phyloP scores from a whole-genome alignment of 2,888 invertebrate species.

The Halictus quadricinctus region DNA sequence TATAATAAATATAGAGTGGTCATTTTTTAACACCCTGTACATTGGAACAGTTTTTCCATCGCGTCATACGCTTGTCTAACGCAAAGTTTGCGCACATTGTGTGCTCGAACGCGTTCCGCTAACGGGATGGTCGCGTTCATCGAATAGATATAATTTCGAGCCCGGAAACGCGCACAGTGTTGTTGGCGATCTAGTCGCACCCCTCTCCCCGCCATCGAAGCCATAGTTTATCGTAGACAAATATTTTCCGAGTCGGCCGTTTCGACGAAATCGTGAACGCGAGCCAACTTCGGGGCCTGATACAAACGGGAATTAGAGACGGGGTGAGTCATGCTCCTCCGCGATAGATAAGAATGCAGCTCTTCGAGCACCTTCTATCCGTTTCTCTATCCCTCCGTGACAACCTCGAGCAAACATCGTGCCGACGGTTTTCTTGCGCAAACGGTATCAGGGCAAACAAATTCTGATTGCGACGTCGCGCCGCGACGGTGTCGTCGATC shows the following conservation, averaged over 20 bases:
- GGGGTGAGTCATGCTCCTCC: slow-evolving; percentile 46
- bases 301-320: slow-evolving; percentile 26
- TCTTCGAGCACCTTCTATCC: not conserved
- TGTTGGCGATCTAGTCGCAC: not conserved
- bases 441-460: slow-evolving; percentile 30
- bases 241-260: slow-evolving; percentile 22
- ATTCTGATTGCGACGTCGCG: not conserved
- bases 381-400: not conserved
- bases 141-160: not conserved
- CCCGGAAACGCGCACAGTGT: not conserved
- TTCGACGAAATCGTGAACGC: slow-evolving; percentile 32
- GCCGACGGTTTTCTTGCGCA: slow-evolving; percentile 12
- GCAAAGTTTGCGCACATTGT: not conserved
- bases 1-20: no score
- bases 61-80: not conserved
- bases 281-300: slow-evolving; percentile 5
- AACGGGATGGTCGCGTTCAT: not conserved
- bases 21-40: no score
- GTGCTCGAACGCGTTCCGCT: not conserved
- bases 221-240: slow-evolving; percentile 28
- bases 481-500: not conserved
- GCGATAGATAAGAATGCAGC: slow-evolving; percentile 43
- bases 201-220: not conserved
- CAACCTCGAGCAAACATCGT: slow-evolving; percentile 21
- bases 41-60: no score